These are phyloP conservation scores for Smutsia temminckii DNA, from an alignment of 2,797 vertebrate species.

Conservation along the genomic window DNA sequence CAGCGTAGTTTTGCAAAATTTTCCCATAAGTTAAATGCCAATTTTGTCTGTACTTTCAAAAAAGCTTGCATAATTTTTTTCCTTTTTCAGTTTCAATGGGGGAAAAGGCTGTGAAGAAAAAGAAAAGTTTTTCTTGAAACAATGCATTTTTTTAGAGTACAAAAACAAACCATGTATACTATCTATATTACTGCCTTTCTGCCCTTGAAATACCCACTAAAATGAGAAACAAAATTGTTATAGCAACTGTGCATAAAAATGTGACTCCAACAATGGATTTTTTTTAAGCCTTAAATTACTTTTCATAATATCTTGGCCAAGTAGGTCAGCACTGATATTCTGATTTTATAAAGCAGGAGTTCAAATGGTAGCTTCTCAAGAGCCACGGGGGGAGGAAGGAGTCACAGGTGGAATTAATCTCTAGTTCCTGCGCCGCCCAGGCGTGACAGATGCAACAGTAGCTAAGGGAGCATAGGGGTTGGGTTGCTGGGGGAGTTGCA, in stretches of 20 bases:
- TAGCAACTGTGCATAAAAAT: conserved; percentile 8
- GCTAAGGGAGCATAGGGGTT: not conserved
- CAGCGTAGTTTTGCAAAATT: conserved; percentile 52
- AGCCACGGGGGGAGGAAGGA: not conserved
- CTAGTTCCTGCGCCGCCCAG: not conserved
- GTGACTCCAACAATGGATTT: conserved; percentile 19
- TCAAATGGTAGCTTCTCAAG: conserved; percentile 32
- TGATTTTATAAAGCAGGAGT: conserved; percentile 30
- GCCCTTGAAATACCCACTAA: conserved; percentile 34
- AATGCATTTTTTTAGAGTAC: conserved; percentile 40
- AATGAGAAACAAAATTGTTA: conserved; percentile 53
- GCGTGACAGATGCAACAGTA: not conserved
- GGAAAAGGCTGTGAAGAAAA: not conserved
- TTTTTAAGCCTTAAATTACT: conserved; percentile 52
- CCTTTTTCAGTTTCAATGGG: conserved; percentile 47
- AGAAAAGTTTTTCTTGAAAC: conserved; percentile 1
- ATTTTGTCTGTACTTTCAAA: conserved; percentile 67
- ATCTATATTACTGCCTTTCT: conserved; percentile 9
- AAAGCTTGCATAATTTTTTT: conserved; percentile 45
- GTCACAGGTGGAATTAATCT: not conserved
- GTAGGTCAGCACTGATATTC: conserved; percentile 27
- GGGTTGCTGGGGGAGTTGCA: not conserved
- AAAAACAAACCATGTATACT: conserved; percentile 41
- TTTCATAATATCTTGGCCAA: conserved; percentile 50
- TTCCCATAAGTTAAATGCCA: conserved; percentile 71